phyloP scores from a whole-genome alignment of 2,888 invertebrate species.

The Caenorhabditis afra region DNA sequence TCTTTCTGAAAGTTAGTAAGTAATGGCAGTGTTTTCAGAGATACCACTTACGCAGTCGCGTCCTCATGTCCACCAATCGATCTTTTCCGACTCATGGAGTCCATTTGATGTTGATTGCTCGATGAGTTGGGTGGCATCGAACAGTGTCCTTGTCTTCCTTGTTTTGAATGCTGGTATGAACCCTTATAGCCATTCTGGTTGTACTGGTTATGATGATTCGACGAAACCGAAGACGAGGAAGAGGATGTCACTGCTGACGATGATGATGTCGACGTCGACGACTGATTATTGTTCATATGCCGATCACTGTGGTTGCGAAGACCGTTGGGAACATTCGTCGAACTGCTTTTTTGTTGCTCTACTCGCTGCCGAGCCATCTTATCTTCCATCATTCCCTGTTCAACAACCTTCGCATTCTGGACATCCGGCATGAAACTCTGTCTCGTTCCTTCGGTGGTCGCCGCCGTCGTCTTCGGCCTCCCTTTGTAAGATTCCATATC shows the following conservation, averaged over 20 bases:
- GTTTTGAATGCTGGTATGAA: neutral
- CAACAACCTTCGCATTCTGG: slow-evolving; percentile 31
- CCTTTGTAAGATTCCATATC: slow-evolving; percentile 45
- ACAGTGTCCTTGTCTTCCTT: neutral
- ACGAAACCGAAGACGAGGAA: no score
- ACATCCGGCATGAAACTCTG: slow-evolving; percentile 50
- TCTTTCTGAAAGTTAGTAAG: slow-evolving; percentile 30
- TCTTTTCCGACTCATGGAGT: neutral
- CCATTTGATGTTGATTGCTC: no score
- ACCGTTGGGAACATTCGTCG: neutral
- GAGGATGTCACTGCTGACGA: neutral
- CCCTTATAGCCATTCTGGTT: neutral
- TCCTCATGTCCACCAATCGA: slow-evolving; percentile 7
- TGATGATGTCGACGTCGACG: neutral
- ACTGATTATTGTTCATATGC: neutral
- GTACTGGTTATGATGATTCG: neutral
- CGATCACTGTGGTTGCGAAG: slow-evolving; percentile 7
- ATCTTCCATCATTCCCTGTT: slow-evolving; percentile 19
- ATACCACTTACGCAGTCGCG: slow-evolving; percentile 10
- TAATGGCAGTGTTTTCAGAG: neutral
- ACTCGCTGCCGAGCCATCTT: neutral
- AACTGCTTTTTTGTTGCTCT: neutral
- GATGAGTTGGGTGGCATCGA: no score
- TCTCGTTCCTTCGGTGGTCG: neutral
- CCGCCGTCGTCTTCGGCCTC: slow-evolving; percentile 24